These are phyloP conservation scores for Octonoba sinensis DNA, from an alignment of 2,888 invertebrate genomes.

Conservation along the genomic window DNA sequence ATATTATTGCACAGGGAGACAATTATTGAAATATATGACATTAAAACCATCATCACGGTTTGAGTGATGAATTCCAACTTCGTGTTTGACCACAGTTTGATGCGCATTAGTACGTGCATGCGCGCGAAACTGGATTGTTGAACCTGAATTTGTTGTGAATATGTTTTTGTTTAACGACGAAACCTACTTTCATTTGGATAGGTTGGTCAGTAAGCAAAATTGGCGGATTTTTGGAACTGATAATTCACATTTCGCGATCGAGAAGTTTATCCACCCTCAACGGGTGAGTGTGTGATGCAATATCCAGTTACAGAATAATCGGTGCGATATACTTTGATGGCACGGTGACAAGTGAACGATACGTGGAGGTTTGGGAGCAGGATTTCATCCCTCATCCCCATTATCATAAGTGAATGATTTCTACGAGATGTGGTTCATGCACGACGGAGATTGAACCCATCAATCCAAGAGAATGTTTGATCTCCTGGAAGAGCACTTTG, in stretches of 20 bases:
- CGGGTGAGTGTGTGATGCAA: neutral
- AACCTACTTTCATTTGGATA: conserved; percentile 5
- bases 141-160: conserved; percentile 5
- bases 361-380: conserved; percentile 5
- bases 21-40: conserved; percentile 9
- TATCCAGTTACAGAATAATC: neutral
- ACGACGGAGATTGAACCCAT: neutral
- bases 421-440: neutral
- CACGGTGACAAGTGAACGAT: neutral
- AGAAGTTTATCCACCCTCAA: neutral
- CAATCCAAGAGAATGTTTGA: too few relatives aligned
- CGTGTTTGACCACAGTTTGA: neutral
- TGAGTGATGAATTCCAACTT: neutral
- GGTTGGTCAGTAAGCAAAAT: conserved; percentile 6
- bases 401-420: neutral
- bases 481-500: conserved; percentile 10
- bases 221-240: neutral
- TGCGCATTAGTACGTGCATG: neutral
- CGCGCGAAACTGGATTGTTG: neutral
- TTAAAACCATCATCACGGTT: conserved; percentile 1
- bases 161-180: neutral
- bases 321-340: neutral
- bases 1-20: neutral
- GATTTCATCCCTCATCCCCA: too few relatives aligned
- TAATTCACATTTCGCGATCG: neutral